A percentile compares a stretch with the other conserved stretches of the same genome.
Conservation (phyloP, 2,113 vertebrate species). For the Zosterops hypoxanthus region DNA sequence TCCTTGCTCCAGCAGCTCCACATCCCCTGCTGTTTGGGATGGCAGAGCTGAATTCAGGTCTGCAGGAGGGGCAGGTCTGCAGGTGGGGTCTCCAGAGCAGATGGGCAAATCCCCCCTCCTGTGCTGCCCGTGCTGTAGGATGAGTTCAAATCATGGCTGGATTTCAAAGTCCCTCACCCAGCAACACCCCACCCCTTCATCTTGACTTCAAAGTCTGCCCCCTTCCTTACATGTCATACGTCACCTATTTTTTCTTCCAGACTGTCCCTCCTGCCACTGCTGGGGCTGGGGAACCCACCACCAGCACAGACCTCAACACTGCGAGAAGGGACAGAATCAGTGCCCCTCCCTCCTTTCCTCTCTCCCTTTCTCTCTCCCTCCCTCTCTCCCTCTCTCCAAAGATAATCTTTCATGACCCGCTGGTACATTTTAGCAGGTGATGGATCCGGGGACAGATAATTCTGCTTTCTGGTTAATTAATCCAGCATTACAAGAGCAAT, state of each 20-base stretch:
- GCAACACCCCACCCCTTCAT: neutral
- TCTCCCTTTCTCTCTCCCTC: no score
- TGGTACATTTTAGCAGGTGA: neutral
- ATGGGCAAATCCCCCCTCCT: neutral
- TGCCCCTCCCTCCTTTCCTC: fast-evolving
- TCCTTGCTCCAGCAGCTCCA: neutral
- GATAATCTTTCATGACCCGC: neutral
- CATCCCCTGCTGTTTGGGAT: neutral
- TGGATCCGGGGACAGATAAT: neutral
- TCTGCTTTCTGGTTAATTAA: conserved; percentile 35
- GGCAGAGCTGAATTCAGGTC: neutral
- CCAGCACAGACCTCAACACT: fast-evolving
- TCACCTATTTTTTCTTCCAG: neutral
- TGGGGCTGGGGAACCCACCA: neutral
- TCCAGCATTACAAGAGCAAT: neutral
- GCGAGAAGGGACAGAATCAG: fast-evolving
- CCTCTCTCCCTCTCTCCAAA: no score
- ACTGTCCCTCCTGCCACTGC: neutral
- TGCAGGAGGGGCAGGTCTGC: neutral
- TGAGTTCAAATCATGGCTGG: neutral
- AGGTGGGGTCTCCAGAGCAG: neutral
- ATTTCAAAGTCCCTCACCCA: neutral
- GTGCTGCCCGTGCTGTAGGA: neutral
- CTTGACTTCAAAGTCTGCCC: neutral
- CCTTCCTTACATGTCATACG: neutral